Evolutionary conservation across 2,797 vertebrate species (phyloP).

Genomic region (Chaetophractus vellerosus): DNA sequence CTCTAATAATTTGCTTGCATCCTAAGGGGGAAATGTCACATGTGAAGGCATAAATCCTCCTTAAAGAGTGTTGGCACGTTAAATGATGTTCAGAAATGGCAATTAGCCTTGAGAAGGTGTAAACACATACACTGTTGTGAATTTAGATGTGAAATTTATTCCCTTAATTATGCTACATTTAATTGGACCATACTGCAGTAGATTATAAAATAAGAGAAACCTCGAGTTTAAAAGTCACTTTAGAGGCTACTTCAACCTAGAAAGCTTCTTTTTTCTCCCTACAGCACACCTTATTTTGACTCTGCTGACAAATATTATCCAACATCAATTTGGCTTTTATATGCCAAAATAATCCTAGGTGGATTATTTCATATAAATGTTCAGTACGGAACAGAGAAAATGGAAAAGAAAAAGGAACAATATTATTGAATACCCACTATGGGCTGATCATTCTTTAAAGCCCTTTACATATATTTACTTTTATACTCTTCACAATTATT

Average conservation of each 20-base stretch:
- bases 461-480: constrained; percentile 9
- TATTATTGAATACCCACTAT: not conserved
- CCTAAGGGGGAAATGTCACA: constrained; percentile 61
- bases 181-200: constrained; percentile 57
- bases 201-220: constrained; percentile 67
- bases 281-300: constrained; percentile 58
- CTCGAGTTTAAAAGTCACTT: constrained; percentile 67
- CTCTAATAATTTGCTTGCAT: not conserved
- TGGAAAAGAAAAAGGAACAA: constrained; percentile 1
- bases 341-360: constrained; percentile 5
- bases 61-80: constrained; percentile 62
- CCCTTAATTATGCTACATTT: constrained; percentile 68
- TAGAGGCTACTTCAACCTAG: constrained; percentile 56
- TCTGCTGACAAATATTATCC: constrained; percentile 72
- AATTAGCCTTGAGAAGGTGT: constrained; percentile 67
- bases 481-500: constrained; percentile 8
- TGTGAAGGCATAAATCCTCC: not conserved
- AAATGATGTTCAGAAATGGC: constrained; percentile 67
- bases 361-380: constrained; percentile 47
- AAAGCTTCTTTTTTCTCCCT: constrained; percentile 47
- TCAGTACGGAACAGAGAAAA: constrained; percentile 9
- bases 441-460: not conserved
- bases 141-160: constrained; percentile 68
- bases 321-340: constrained; percentile 52
- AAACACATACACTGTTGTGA: constrained; percentile 65